phyloP scores from a whole-genome alignment of 1,140 invertebrate genomes.

The Lordiphosa collinella region DNA sequence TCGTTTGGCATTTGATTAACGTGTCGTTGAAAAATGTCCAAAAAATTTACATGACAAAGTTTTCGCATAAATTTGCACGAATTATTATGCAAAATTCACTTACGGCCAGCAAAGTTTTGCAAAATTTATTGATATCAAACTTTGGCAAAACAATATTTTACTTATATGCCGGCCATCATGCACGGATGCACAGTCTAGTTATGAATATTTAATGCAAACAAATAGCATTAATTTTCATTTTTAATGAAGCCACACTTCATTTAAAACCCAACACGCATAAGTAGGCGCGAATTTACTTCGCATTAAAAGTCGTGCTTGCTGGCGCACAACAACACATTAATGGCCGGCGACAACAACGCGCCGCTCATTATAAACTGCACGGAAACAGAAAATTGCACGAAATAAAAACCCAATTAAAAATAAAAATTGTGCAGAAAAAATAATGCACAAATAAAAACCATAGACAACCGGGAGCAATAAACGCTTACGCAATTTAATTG shows the following conservation, averaged over 20 bases:
- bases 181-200: not conserved
- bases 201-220: conserved; percentile 67
- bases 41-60: conserved; percentile 26
- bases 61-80: conserved; percentile 49
- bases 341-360: conserved; percentile 10
- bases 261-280: conserved; percentile 25
- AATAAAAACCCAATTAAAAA: conserved; percentile 46
- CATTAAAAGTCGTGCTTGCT: conserved; percentile 13
- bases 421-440: conserved; percentile 37
- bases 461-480: conserved; percentile 66
- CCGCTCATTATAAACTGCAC: conserved; percentile 54
- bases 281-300: conserved; percentile 20
- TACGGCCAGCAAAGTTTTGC: not conserved
- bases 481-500: conserved; percentile 76
- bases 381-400: conserved; percentile 53
- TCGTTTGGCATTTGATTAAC: conserved; percentile 49
- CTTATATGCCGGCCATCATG: conserved; percentile 14
- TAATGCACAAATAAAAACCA: conserved; percentile 35
- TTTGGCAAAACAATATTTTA: conserved; percentile 3
- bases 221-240: conserved; percentile 72
- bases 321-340: not conserved
- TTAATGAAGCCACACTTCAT: conserved; percentile 74
- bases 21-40: conserved; percentile 6
- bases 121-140: not conserved
- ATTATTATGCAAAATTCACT: conserved; percentile 4